Evolutionary conservation across 2,888 invertebrate genomes (phyloP).

Genomic region (Hemithea aestivaria): DNA sequence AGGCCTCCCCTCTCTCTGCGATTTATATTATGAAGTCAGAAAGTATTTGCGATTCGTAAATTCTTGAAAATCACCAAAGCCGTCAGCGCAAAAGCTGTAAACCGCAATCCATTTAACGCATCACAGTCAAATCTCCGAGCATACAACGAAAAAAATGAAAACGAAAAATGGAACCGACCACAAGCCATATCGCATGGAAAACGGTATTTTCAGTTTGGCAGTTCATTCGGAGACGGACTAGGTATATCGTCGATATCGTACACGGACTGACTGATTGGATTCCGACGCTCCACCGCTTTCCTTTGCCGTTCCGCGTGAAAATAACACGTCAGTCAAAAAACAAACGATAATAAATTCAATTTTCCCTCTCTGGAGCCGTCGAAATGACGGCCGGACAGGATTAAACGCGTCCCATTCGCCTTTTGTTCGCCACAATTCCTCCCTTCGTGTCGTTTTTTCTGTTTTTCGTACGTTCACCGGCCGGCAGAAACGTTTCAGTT

Average conservation of each 20-base stretch:
- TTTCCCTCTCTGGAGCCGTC: conserved; percentile 60
- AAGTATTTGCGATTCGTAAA: neutral
- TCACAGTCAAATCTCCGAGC: conserved; percentile 22
- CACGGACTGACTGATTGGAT: conserved; percentile 71
- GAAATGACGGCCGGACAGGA: conserved; percentile 71
- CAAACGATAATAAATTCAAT: conserved; percentile 78
- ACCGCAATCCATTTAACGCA: conserved; percentile 18
- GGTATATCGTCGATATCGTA: conserved; percentile 48
- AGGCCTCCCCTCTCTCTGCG: no score
- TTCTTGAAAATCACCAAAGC: conserved; percentile 1
- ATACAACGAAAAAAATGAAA: conserved; percentile 15
- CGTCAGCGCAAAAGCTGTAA: conserved; percentile 9
- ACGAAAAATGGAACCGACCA: conserved; percentile 20
- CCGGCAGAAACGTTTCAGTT: conserved; percentile 25
- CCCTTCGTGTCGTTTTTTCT: conserved; percentile 42
- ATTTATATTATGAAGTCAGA: no score
- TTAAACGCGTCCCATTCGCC: conserved; percentile 70
- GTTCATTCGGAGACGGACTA: conserved; percentile 46
- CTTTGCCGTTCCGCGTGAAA: conserved; percentile 66
- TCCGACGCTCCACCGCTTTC: conserved; percentile 48
- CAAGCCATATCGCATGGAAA: conserved; percentile 38
- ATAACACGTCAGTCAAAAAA: conserved; percentile 78
- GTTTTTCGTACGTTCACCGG: conserved; percentile 40
- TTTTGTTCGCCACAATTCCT: conserved; percentile 69
- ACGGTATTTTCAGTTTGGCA: conserved; percentile 56